phyloP scores from a whole-genome alignment of 2,113 vertebrate species.

The Salvator merianae region DNA sequence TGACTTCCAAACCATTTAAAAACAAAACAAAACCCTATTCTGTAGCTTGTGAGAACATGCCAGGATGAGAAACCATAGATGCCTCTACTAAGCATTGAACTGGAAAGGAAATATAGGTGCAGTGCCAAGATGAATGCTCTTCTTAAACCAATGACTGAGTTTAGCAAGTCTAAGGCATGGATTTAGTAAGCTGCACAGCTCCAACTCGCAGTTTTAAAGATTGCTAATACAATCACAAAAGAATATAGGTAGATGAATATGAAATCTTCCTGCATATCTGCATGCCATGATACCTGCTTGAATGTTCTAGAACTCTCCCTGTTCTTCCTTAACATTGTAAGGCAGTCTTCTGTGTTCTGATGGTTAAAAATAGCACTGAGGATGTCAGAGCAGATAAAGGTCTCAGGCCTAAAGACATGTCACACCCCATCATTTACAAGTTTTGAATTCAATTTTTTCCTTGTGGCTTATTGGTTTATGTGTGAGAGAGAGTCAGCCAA shows the following conservation, averaged over 20 bases:
- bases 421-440: conserved; percentile 6
- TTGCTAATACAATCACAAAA: neutral
- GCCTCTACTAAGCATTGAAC: neutral
- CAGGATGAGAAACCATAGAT: neutral
- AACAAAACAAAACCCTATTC: neutral
- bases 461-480: neutral
- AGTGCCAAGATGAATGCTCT: neutral
- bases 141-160: neutral
- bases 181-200: neutral
- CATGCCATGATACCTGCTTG: conserved; percentile 6
- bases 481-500: neutral
- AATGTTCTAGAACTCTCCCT: neutral
- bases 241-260: neutral
- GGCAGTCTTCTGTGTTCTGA: conserved; percentile 17
- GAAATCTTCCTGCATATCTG: neutral
- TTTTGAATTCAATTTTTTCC: conserved; percentile 18
- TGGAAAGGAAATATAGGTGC: neutral
- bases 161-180: neutral
- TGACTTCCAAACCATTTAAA: neutral
- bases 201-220: neutral
- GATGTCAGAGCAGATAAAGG: conserved; percentile 16
- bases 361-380: conserved; percentile 21
- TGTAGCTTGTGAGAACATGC: neutral
- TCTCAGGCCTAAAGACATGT: conserved; percentile 2
- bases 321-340: conserved; percentile 6